phyloP scores from a whole-genome alignment of 2,888 invertebrate species.

The Standfussiana lucernea region DNA sequence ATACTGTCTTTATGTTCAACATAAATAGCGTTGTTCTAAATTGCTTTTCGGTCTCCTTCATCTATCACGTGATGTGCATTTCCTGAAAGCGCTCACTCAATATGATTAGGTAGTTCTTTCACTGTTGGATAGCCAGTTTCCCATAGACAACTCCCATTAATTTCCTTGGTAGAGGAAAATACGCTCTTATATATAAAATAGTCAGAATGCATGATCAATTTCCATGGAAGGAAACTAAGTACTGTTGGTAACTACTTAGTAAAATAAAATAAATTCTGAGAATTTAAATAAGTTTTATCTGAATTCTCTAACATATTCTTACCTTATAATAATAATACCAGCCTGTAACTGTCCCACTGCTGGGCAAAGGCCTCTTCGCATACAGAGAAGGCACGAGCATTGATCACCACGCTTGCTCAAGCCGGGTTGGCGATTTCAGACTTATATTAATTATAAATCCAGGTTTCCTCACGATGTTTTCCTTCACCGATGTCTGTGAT shows the following conservation, averaged over 20 bases:
- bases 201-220: not conserved
- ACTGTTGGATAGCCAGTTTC: conserved; percentile 38
- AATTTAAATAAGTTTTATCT: not conserved
- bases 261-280: not conserved
- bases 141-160: conserved; percentile 34
- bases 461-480: too few species aligned
- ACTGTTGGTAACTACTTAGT: not conserved
- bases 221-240: not conserved
- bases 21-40: not conserved
- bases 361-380: too few species aligned
- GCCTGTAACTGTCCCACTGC: too few species aligned
- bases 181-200: conserved; percentile 8
- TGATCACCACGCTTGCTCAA: too few species aligned
- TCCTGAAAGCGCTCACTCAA: conserved; percentile 27
- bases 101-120: conserved; percentile 41
- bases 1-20: not conserved
- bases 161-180: conserved; percentile 21
- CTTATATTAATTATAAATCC: too few species aligned
- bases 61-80: not conserved
- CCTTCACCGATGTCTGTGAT: too few species aligned
- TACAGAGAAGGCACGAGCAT: too few species aligned
- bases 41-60: not conserved
- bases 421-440: too few species aligned
- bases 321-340: too few species aligned
- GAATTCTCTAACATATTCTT: not conserved